Evolutionary conservation across 2,113 vertebrate genomes (phyloP).

Genomic region (Cygnus buccinator): DNA sequence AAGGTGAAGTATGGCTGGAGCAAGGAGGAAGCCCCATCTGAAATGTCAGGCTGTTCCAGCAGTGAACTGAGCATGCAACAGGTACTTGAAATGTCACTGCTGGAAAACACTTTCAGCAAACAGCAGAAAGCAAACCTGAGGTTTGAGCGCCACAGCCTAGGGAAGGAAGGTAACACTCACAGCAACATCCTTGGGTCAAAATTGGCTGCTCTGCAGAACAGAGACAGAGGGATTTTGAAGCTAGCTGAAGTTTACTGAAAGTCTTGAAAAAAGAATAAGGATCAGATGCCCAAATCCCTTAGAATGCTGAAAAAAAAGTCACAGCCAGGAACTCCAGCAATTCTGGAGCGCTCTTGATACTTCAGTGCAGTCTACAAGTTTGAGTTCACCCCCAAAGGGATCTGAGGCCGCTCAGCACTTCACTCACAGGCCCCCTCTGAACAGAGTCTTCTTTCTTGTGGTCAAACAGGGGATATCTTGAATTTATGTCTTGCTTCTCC

Average conservation of each 20-base stretch:
- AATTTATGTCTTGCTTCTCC: slow-evolving; percentile 49
- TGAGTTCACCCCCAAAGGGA: neutral
- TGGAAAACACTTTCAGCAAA: neutral
- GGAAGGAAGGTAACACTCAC: neutral
- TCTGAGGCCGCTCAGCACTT: neutral
- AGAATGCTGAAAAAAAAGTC: neutral
- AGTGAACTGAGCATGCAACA: neutral
- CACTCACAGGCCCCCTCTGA: neutral
- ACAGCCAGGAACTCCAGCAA: neutral
- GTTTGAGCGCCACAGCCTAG: neutral
- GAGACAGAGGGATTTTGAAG: neutral
- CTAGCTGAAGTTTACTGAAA: neutral
- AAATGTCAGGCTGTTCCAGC: neutral
- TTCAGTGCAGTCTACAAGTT: neutral
- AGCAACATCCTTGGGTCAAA: accelerated
- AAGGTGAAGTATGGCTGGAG: neutral
- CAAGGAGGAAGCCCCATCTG: neutral
- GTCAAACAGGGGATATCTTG: slow-evolving; percentile 12
- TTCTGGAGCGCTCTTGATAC: neutral
- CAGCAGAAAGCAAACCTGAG: neutral
- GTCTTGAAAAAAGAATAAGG: neutral
- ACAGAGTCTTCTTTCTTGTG: slow-evolving; percentile 14
- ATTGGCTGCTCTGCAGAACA: neutral
- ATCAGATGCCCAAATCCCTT: neutral
- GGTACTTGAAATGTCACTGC: neutral